A percentile compares a stretch with the other conserved stretches of the same genome.
Conservation (phyloP, 2,113 vertebrate genomes). For the Pseudorhombus dupliciocellatus region DNA sequence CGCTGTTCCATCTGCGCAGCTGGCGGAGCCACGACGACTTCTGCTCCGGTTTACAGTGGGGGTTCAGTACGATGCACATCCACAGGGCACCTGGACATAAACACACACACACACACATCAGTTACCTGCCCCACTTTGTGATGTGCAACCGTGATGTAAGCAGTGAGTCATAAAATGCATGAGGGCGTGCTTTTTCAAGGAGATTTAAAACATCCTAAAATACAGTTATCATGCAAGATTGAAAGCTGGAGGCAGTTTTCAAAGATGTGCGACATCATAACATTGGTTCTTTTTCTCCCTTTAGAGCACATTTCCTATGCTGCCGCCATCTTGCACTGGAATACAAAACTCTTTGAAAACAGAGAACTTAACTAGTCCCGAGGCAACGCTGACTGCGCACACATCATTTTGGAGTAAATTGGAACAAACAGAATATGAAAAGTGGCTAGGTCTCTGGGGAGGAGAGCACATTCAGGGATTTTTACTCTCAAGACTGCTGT, state of each 20-base stretch:
- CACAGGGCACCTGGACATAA: slow-evolving; percentile 91
- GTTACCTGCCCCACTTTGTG: slow-evolving; percentile 17
- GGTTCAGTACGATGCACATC: slow-evolving; percentile 99
- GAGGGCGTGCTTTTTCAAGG: slow-evolving; percentile 12
- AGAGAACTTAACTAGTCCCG: slow-evolving; percentile 66
- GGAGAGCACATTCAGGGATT: slow-evolving; percentile 60
- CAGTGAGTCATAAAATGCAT: slow-evolving; percentile 25
- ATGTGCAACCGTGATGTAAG: slow-evolving; percentile 23
- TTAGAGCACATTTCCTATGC: slow-evolving; percentile 52
- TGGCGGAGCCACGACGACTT: slow-evolving; percentile 96
- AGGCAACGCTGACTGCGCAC: slow-evolving; percentile 69
- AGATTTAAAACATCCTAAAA: slow-evolving; percentile 41
- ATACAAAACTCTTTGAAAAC: slow-evolving; percentile 65
- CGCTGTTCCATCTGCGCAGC: slow-evolving; percentile 96
- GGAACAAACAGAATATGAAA: slow-evolving; percentile 80
- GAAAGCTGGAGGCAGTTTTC: slow-evolving; percentile 51
- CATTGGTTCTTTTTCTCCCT: slow-evolving; percentile 29
- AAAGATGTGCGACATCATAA: slow-evolving; percentile 36
- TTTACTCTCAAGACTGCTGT: slow-evolving; percentile 67
- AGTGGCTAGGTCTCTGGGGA: slow-evolving; percentile 70
- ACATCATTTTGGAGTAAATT: slow-evolving; percentile 75
- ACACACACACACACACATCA: slow-evolving; percentile 15
- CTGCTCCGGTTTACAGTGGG: slow-evolving; percentile 97
- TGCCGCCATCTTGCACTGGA: slow-evolving; percentile 58
- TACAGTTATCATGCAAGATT: slow-evolving; percentile 39